phyloP scores from a whole-genome alignment of 1,140 invertebrate species.

The Caenorhabditis tropicalis region DNA sequence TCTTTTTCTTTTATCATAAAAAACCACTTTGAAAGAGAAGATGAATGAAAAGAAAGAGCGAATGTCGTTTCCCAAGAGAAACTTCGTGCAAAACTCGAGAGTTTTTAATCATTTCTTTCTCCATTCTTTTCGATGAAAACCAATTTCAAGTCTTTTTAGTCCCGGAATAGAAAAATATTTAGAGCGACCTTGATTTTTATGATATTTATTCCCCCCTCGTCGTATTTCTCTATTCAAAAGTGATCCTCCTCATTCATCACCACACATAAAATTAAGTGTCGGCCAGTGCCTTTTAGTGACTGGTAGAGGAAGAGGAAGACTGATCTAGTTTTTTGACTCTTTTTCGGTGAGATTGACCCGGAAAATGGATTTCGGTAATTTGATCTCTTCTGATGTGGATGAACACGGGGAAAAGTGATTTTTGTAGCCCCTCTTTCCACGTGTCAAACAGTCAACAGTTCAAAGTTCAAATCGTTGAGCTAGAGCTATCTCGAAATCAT shows the following conservation, averaged over 20 bases:
- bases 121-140: not conserved
- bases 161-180: too few species aligned
- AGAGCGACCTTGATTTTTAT: not conserved
- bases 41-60: not conserved
- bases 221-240: not conserved
- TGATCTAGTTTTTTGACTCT: too few species aligned
- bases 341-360: too few species aligned
- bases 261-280: conserved; percentile 4
- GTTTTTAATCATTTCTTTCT: not conserved
- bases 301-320: not conserved
- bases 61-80: not conserved
- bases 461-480: not conserved
- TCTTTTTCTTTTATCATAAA: not conserved
- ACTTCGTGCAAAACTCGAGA: not conserved
- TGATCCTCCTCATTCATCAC: not conserved
- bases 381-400: not conserved
- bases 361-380: not conserved
- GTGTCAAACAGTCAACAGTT: not conserved
- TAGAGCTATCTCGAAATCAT: not conserved
- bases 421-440: not conserved
- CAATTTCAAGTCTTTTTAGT: not conserved
- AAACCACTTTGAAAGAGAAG: not conserved
- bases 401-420: not conserved
- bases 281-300: not conserved
- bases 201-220: not conserved